phyloP scores from a whole-genome alignment of 2,888 invertebrate species.

The Nomada fucata region DNA sequence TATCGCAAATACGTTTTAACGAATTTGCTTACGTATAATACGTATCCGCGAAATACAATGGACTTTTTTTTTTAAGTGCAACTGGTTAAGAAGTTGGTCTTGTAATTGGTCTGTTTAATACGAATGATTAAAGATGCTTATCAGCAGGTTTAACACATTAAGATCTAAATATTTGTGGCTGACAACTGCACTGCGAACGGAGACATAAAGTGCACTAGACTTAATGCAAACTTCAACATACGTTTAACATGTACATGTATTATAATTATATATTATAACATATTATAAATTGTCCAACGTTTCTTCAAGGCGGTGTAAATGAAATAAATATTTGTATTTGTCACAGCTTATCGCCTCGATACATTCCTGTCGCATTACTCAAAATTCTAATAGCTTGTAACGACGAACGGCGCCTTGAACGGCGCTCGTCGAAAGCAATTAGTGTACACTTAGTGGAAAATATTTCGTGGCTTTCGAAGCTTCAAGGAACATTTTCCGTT shows the following conservation, averaged over 20 bases:
- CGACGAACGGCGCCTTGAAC: neutral
- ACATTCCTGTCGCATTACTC: too few relatives aligned
- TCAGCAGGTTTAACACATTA: slow-evolving; percentile 12
- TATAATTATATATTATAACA: too few relatives aligned
- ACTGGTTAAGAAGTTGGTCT: slow-evolving; percentile 31
- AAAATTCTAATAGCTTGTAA: too few relatives aligned
- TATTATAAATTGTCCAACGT: too few relatives aligned
- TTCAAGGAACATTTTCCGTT: slow-evolving; percentile 7
- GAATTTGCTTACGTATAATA: neutral
- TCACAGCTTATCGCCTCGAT: too few relatives aligned
- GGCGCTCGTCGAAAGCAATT: slow-evolving; percentile 12
- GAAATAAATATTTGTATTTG: too few relatives aligned
- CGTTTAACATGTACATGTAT: too few relatives aligned
- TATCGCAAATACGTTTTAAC: too few relatives aligned
- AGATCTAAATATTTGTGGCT: neutral
- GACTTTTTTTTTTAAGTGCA: slow-evolving; percentile 1
- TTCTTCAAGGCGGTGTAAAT: too few relatives aligned
- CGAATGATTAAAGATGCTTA: neutral
- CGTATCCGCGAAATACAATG: slow-evolving; percentile 36
- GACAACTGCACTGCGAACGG: neutral
- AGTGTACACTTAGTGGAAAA: slow-evolving; percentile 13
- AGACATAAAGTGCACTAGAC: too few relatives aligned
- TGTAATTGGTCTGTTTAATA: slow-evolving; percentile 13
- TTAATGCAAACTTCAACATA: too few relatives aligned
- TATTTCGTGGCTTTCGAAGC: neutral